Base-by-base conservation (phyloP, 2,888 invertebrate species). In the Polymixis flavicincta region DNA sequence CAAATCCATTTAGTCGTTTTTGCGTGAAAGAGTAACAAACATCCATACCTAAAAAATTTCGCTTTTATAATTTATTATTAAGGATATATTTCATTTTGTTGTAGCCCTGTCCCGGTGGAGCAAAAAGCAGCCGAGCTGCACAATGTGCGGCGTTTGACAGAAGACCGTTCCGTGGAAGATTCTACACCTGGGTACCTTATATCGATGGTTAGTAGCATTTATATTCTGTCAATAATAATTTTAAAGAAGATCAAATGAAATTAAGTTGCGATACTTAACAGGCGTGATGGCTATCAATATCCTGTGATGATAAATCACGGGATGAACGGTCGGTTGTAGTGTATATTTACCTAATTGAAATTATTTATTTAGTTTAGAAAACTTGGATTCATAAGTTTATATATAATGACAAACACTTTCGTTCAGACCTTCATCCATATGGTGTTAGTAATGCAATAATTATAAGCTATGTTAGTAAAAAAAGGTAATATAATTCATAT, bases 151-250 rank as follows among this genome's bases (percentile, higher is more conserved):
- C 97, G 8, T 98, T 97, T 91, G 98, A 98, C 92, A 97, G 97
- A 83, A 97, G 97, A 87, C 97, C 97, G 6, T 98, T 98, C 92
- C 97, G 97, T 90, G 98, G 98, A 63, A 97, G 97, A 84, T 97
- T 97, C 83, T 98, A 98, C 92, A 97, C 97, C 37, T 98, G 98
- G 98, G 97, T 98, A 80, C 98, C 98, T 8, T 98, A 98, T 92
- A 95, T 98, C 63, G 97, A 98, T 92, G 98, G 98, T 98, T 92
- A 94, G 95, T 93, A 52, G 8, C 57, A 28, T 70, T 65, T 25
- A 22, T 64, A 50, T 14, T 55, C 11, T 17, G 7, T 8, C 11
- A 19, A 9, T 25, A 42, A 5, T 17, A 1, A 42, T 52, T 42
- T 17, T 8, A 5, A 5, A 25, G 1, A 37, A 50, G 25, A 6